Evolutionary conservation across 2,113 vertebrate species (phyloP).

Genomic region (Falcunculus frontatus): DNA sequence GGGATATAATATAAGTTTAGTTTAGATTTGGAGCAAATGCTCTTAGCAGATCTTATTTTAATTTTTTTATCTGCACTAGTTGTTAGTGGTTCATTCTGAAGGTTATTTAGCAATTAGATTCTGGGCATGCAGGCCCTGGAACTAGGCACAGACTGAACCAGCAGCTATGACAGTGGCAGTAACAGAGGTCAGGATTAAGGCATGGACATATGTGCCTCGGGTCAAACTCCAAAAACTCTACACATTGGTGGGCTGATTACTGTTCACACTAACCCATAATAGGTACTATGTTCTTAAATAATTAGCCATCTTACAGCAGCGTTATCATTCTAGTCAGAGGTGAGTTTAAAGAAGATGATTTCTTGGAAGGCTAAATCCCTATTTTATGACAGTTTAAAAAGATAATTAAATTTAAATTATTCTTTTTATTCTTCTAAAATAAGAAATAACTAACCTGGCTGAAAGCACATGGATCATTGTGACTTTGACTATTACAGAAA

Average conservation of each 20-base stretch:
- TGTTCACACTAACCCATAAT: background rate
- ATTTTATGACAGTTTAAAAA: constrained; percentile 38
- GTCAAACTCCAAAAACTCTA: background rate
- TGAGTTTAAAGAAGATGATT: background rate
- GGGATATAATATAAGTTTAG: background rate
- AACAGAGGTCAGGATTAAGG: background rate
- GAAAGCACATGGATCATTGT: background rate
- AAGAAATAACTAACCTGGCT: constrained; percentile 6
- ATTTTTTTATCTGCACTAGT: background rate
- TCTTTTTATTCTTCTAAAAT: constrained; percentile 22
- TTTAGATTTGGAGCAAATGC: background rate
- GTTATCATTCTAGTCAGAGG: background rate
- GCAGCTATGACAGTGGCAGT: background rate
- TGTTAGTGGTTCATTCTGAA: background rate
- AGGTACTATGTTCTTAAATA: background rate
- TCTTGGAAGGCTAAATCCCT: constrained; percentile 10
- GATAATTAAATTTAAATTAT: constrained; percentile 42
- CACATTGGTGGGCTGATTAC: background rate
- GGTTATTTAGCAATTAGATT: background rate
- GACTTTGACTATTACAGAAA: constrained; percentile 26
- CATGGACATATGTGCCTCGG: accelerated
- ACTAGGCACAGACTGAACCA: background rate
- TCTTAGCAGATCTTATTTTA: background rate
- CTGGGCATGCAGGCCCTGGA: background rate
- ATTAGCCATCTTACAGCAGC: background rate